These are phyloP conservation scores for Crenuchus spilurus DNA, from an alignment of 2,797 vertebrate species.

Conservation along the genomic window DNA sequence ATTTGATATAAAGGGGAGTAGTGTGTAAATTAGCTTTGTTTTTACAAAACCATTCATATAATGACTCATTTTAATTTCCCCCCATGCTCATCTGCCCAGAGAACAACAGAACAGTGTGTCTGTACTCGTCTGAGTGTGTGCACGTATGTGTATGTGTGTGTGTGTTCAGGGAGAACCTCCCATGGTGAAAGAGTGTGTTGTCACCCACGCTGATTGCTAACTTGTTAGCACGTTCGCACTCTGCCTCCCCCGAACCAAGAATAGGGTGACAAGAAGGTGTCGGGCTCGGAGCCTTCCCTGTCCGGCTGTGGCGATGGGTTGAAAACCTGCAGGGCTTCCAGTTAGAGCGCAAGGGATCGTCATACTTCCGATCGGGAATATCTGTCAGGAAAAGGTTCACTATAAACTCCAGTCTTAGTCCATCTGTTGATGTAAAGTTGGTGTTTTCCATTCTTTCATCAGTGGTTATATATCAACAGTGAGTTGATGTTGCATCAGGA, in stretches of 20 bases:
- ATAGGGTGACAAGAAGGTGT: conserved; percentile 75
- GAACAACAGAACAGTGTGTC: conserved; percentile 32
- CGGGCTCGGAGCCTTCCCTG: conserved; percentile 67
- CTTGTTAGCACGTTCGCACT: conserved; percentile 81
- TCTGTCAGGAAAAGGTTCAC: not conserved
- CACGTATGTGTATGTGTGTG: conserved; percentile 36
- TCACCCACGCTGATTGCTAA: conserved; percentile 76
- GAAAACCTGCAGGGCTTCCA: not conserved
- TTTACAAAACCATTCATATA: too few relatives aligned
- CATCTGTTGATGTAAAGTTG: not conserved
- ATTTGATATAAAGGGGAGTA: too few relatives aligned
- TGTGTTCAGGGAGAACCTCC: conserved; percentile 38
- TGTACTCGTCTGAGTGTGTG: conserved; percentile 25
- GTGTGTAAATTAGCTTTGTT: too few relatives aligned
- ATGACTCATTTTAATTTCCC: conserved; percentile 9
- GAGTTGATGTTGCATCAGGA: too few relatives aligned
- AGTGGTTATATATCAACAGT: too few relatives aligned
- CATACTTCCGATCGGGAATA: not conserved
- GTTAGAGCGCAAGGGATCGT: not conserved
- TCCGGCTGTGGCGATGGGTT: conserved; percentile 12
- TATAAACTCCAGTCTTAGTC: too few relatives aligned
- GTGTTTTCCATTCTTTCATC: not conserved
- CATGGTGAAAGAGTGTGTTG: conserved; percentile 56
- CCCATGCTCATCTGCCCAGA: conserved; percentile 12
- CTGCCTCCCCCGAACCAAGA: conserved; percentile 62